These are phyloP conservation scores for Amaurobius ferox DNA, from an alignment of 2,888 invertebrate genomes.

Conservation along the genomic window DNA sequence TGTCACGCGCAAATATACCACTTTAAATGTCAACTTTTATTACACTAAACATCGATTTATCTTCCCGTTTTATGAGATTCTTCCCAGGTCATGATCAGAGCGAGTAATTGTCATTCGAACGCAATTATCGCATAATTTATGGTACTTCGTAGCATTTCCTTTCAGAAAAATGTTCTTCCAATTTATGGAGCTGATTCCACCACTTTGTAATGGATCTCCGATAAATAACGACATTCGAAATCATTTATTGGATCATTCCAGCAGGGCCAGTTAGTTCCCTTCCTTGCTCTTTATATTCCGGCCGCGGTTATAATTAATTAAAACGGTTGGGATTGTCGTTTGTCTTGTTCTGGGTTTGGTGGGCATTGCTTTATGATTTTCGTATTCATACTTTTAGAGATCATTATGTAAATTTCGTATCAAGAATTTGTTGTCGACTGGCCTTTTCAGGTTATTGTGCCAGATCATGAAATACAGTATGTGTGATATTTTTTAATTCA, in stretches of 20 bases:
- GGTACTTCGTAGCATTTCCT: neutral
- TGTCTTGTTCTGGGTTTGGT: too few species aligned
- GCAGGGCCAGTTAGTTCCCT: neutral
- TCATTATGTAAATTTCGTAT: too few species aligned
- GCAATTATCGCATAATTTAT: neutral
- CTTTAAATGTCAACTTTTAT: too few species aligned
- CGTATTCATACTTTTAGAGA: too few species aligned
- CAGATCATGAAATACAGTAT: too few species aligned
- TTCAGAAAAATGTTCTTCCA: neutral
- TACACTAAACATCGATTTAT: too few species aligned
- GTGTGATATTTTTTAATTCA: too few species aligned
- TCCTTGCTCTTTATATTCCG: neutral
- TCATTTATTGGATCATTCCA: neutral
- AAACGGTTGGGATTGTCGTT: neutral
- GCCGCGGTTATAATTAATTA: neutral
- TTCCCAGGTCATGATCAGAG: neutral
- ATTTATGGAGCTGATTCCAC: neutral
- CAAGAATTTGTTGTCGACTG: too few species aligned
- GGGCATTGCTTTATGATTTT: too few species aligned
- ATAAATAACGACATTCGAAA: neutral
- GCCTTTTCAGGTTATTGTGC: too few species aligned
- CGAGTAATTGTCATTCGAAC: neutral
- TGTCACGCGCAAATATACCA: too few species aligned
- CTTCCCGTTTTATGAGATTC: too few species aligned
- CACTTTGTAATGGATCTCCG: neutral